Percentiles rank a stretch among this genome's conserved stretches.
Evolutionary conservation across 1,140 invertebrate species (phyloP).

Genomic region (Trissolcus basalis): DNA sequence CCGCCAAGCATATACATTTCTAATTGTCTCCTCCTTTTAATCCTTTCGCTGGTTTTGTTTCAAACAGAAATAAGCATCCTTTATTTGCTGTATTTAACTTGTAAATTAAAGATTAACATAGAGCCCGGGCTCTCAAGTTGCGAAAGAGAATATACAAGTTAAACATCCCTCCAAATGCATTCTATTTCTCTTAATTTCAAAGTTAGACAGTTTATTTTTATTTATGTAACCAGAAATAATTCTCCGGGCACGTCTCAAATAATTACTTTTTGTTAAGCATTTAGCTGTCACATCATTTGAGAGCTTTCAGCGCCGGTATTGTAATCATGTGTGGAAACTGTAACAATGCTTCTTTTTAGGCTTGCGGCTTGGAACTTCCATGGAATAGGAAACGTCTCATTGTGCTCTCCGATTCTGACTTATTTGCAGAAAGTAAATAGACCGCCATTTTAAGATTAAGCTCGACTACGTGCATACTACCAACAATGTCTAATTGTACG

Average conservation of each 20-base stretch:
- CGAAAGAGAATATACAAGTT: too few relatives aligned
- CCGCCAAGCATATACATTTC: constrained; percentile 10
- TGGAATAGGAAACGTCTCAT: constrained; percentile 41
- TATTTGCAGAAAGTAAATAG: constrained; percentile 34
- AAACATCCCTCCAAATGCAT: too few relatives aligned
- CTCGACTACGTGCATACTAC: constrained; percentile 6
- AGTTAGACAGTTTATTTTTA: too few relatives aligned
- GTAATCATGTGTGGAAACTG: constrained; percentile 15
- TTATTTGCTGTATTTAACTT: too few relatives aligned
- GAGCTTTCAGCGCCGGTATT: constrained; percentile 17
- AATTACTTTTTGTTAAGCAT: constrained; percentile 23
- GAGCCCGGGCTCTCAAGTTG: too few relatives aligned
- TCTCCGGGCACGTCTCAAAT: neutral
- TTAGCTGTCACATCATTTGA: constrained; percentile 1
- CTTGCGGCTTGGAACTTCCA: constrained; percentile 31
- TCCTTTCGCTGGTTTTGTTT: too few relatives aligned
- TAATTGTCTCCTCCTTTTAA: too few relatives aligned
- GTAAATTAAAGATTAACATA: too few relatives aligned
- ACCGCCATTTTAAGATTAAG: constrained; percentile 28
- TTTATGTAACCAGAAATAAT: too few relatives aligned
- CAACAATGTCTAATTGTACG: constrained; percentile 26
- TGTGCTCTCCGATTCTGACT: constrained; percentile 14
- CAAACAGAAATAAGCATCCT: too few relatives aligned
- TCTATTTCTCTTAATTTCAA: too few relatives aligned
- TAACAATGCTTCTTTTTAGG: constrained; percentile 18